phyloP scores from a whole-genome alignment of 2,888 invertebrate species.

The Baronia brevicornis region DNA sequence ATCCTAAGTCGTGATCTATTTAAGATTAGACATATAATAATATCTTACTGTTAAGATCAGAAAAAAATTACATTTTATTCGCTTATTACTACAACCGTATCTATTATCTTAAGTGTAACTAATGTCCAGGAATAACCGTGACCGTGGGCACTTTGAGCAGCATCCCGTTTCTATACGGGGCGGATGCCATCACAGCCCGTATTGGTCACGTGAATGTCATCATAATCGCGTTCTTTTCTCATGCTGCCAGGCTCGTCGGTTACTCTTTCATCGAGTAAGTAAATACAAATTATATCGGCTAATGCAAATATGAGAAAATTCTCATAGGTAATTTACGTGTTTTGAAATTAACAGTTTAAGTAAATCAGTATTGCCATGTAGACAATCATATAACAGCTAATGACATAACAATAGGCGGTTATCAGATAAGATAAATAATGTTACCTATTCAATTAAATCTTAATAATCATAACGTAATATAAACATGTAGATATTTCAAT shows the following conservation, averaged over 20 bases:
- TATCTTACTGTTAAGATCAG: too few species aligned
- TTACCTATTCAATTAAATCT: slow-evolving; percentile 20
- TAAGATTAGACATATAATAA: too few species aligned
- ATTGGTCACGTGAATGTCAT: slow-evolving; percentile 90
- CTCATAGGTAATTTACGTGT: too few species aligned
- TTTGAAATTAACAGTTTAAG: slow-evolving; percentile 1
- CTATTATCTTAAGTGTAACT: slow-evolving; percentile 20
- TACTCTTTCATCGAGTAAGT: slow-evolving; percentile 91
- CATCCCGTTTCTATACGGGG: slow-evolving; percentile 88
- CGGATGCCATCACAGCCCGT: slow-evolving; percentile 87
- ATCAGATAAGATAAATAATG: slow-evolving; percentile 28
- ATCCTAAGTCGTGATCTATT: too few species aligned
- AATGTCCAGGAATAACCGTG: slow-evolving; percentile 82
- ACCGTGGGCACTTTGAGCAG: slow-evolving; percentile 90
- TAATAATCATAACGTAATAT: slow-evolving; percentile 18
- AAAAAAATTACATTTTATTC: slow-evolving; percentile 12
- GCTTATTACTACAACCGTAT: slow-evolving; percentile 15
- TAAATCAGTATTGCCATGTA: slow-evolving; percentile 16
- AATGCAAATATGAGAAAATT: too few species aligned
- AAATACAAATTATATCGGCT: too few species aligned
- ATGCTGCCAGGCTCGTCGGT: slow-evolving; percentile 86
- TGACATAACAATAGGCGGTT: slow-evolving; percentile 33
- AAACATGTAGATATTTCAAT: slow-evolving; percentile 7
- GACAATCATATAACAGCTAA: slow-evolving; percentile 25
- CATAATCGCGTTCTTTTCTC: slow-evolving; percentile 89